A percentile compares a stretch with the other conserved stretches of the same genome.
Conservation (phyloP, 2,888 invertebrate species). For the Subacronicta megacephala region DNA sequence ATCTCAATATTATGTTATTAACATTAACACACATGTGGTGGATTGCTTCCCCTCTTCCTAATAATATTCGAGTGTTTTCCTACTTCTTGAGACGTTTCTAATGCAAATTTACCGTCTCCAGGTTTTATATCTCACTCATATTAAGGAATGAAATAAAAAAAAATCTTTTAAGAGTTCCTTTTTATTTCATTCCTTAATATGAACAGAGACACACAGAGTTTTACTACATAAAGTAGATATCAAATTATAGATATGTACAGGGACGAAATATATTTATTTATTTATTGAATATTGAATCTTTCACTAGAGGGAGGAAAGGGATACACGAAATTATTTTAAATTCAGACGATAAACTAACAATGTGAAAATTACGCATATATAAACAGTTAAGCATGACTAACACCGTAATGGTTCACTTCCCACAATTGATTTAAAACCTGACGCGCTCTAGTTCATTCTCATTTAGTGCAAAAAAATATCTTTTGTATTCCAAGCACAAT, state of each 20-base stretch:
- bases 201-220: too few species aligned
- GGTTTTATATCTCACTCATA: neutral
- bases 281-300: too few species aligned
- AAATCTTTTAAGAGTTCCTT: too few species aligned
- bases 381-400: constrained; percentile 26
- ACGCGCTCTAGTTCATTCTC: constrained; percentile 16
- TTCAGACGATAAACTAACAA: too few species aligned
- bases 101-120: constrained; percentile 6
- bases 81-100: constrained; percentile 2
- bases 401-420: constrained; percentile 22
- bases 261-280: too few species aligned
- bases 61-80: constrained; percentile 4
- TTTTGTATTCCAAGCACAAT: neutral
- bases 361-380: constrained; percentile 9
- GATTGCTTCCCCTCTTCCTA: constrained; percentile 1
- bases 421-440: constrained; percentile 31
- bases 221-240: too few species aligned
- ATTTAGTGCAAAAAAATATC: neutral
- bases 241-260: too few species aligned
- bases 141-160: neutral
- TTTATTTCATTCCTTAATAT: too few species aligned
- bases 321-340: too few species aligned
- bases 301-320: too few species aligned
- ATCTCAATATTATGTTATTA: constrained; percentile 13
- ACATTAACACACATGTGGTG: constrained; percentile 20